Conservation (phyloP, 2,113 vertebrate genomes). For the Hiodon tergisus region DNA sequence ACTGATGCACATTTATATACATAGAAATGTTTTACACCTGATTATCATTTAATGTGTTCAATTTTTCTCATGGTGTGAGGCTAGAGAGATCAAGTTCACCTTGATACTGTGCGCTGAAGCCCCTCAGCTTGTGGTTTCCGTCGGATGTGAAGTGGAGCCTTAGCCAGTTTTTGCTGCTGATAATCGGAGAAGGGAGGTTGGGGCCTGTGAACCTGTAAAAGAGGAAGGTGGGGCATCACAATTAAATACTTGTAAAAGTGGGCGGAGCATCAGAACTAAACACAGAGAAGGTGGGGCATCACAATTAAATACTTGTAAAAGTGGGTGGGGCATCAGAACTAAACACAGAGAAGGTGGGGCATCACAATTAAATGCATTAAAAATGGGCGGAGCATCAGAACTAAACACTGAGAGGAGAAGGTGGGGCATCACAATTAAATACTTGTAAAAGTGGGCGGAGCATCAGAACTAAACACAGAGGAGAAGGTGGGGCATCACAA, state of each 20-base stretch:
- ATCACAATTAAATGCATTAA: too few relatives aligned
- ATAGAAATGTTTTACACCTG: too few relatives aligned
- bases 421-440: slow-evolving; percentile 2
- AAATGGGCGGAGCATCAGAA: neutral
- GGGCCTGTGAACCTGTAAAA: slow-evolving; percentile 85
- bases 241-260: neutral
- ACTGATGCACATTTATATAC: too few relatives aligned
- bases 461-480: neutral
- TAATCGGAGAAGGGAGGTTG: slow-evolving; percentile 89
- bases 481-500: neutral
- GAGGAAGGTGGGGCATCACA: slow-evolving; percentile 17
- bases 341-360: neutral
- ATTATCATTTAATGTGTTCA: too few relatives aligned
- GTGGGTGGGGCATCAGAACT: too few relatives aligned
- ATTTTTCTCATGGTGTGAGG: neutral
- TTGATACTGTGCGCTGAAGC: slow-evolving; percentile 97
- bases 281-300: neutral
- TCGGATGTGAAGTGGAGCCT: slow-evolving; percentile 91
- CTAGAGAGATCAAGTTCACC: slow-evolving; percentile 57
- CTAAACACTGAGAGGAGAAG: slow-evolving; percentile 16
- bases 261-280: neutral
- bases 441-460: neutral
- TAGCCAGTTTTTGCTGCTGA: slow-evolving; percentile 98
- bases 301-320: neutral
- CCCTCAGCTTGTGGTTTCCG: slow-evolving; percentile 89